Evolutionary conservation across 2,113 vertebrate genomes (phyloP).

Genomic region (Zosterops hypoxanthus): DNA sequence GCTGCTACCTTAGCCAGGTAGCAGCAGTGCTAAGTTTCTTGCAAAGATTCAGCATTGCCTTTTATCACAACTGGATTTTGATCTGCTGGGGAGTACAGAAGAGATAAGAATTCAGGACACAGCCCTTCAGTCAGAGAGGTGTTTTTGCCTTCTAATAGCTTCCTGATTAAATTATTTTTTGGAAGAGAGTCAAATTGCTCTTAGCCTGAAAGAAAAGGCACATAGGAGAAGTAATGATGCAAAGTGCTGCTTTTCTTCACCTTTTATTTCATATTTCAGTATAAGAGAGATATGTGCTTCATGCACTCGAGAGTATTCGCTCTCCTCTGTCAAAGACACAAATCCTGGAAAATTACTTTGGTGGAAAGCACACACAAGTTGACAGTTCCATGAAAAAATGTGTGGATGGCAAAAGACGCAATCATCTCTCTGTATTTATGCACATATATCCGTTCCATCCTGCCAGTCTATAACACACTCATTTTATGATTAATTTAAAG

Average conservation of each 20-base stretch:
- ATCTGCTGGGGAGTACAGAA: background rate
- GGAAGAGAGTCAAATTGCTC: background rate
- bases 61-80: background rate
- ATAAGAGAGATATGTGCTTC: background rate
- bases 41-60: background rate
- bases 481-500: conserved; percentile 9
- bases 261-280: background rate
- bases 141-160: background rate
- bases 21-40: background rate
- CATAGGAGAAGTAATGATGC: background rate
- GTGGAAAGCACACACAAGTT: background rate
- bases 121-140: background rate
- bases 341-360: background rate
- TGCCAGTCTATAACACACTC: background rate
- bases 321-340: background rate
- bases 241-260: background rate
- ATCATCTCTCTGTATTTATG: background rate
- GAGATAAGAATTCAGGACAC: background rate
- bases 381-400: background rate
- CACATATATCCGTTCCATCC: background rate
- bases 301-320: background rate
- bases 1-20: background rate
- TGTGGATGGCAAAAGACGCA: background rate
- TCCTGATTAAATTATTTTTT: background rate
- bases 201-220: background rate